Conservation (phyloP, 2,113 vertebrate genomes). For the Phalacrocorax pelagicus region DNA sequence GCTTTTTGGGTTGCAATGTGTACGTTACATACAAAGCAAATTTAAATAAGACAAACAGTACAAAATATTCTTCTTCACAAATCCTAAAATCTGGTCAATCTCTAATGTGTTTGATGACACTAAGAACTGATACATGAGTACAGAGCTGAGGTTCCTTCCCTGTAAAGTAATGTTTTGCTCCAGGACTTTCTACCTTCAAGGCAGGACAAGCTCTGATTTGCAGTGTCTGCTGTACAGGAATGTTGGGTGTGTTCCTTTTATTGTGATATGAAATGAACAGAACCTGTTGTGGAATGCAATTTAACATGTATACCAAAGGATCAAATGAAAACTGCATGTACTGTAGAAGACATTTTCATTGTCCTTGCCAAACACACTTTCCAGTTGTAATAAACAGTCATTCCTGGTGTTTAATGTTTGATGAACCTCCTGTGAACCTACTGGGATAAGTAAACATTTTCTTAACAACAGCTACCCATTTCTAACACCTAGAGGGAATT, state of each 20-base stretch:
- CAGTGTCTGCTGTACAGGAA: conserved; percentile 22
- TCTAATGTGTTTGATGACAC: background rate
- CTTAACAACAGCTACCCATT: background rate
- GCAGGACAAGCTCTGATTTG: conserved; percentile 66
- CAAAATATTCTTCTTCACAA: background rate
- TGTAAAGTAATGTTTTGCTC: conserved; percentile 30
- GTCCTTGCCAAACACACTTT: background rate
- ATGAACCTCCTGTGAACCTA: background rate
- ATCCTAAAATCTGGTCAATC: background rate
- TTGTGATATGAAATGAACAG: conserved; percentile 40
- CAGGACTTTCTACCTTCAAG: conserved; percentile 26
- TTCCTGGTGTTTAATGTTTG: background rate
- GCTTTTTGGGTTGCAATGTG: background rate
- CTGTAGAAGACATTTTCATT: background rate
- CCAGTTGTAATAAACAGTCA: background rate
- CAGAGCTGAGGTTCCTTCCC: background rate
- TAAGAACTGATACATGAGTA: background rate
- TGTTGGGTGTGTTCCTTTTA: conserved; percentile 45
- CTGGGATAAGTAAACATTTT: conserved; percentile 1
- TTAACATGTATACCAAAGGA: background rate
- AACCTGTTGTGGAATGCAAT: conserved; percentile 39
- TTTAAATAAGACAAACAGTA: background rate
- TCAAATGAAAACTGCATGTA: background rate
- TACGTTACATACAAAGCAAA: background rate
- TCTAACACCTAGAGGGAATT: background rate